A percentile compares a stretch with the other conserved stretches of the same genome.
phyloP scores from a whole-genome alignment of 2,888 invertebrate genomes.

The Merodon equestris region DNA sequence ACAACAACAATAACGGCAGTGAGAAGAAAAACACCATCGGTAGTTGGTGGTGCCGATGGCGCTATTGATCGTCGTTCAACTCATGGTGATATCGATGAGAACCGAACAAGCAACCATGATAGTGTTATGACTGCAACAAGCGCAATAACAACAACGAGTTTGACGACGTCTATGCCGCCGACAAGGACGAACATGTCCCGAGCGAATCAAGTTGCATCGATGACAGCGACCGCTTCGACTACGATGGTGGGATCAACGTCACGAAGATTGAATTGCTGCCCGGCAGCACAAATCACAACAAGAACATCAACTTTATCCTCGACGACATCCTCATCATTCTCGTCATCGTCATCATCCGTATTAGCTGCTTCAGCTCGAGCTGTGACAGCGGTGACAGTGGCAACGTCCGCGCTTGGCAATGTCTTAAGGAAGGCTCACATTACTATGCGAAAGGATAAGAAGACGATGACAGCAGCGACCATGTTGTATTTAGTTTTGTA shows the following conservation, averaged over 20 bases:
- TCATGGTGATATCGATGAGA: constrained; percentile 50
- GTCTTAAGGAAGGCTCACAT: constrained; percentile 64
- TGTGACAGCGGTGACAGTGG: constrained; percentile 25
- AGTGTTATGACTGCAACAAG: constrained; percentile 63
- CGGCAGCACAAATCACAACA: constrained; percentile 57
- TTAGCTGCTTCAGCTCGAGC: constrained; percentile 25
- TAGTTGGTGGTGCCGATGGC: constrained; percentile 30
- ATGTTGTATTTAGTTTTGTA: constrained; percentile 68
- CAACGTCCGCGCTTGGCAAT: constrained; percentile 40
- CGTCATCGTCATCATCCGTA: constrained; percentile 50
- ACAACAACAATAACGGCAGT: background rate
- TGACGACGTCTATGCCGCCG: constrained; percentile 12
- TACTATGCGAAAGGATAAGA: constrained; percentile 67
- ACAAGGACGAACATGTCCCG: constrained; percentile 7
- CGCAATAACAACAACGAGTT: constrained; percentile 2
- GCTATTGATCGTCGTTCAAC: constrained; percentile 34
- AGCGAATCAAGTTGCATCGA: background rate
- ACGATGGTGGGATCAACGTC: constrained; percentile 64
- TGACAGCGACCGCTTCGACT: constrained; percentile 13
- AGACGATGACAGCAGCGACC: constrained; percentile 64
- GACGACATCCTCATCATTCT: constrained; percentile 60
- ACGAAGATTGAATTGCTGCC: constrained; percentile 66
- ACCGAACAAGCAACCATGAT: constrained; percentile 38
- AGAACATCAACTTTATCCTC: constrained; percentile 25
- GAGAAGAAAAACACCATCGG: constrained; percentile 11